A percentile compares a stretch with the other conserved stretches of the same genome.
Conservation (phyloP, 2,888 invertebrate species). For the Prostheceraeus crozeri region DNA sequence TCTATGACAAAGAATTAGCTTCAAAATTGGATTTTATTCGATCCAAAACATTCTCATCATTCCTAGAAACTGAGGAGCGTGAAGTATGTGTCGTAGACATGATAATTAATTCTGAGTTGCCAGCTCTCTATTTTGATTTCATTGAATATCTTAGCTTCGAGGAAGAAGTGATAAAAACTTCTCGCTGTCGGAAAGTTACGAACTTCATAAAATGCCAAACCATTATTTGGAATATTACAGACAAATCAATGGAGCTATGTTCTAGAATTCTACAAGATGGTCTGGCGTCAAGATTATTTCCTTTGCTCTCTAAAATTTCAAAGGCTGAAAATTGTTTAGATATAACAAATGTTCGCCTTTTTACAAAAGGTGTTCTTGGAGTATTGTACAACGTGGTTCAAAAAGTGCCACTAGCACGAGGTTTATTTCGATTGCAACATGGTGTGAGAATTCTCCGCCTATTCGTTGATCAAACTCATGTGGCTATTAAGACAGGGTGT, state of each 20-base stretch:
- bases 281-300: too few species aligned
- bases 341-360: neutral
- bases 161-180: too few species aligned
- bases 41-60: too few species aligned
- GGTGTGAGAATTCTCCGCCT: conserved; percentile 27
- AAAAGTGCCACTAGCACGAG: conserved; percentile 2
- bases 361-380: conserved; percentile 15
- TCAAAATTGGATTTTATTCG: too few species aligned
- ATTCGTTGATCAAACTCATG: neutral
- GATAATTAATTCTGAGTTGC: too few species aligned
- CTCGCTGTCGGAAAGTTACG: too few species aligned
- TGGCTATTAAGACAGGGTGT: conserved; percentile 2
- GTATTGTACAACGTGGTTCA: conserved; percentile 32
- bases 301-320: conserved; percentile 13
- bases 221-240: conserved; percentile 33
- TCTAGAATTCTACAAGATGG: too few species aligned
- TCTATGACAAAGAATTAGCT: too few species aligned
- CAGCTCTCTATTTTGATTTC: too few species aligned
- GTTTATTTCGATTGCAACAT: conserved; percentile 17
- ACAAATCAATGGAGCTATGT: conserved; percentile 29
- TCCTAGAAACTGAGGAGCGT: too few species aligned
- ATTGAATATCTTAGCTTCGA: too few species aligned
- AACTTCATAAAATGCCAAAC: conserved; percentile 26
- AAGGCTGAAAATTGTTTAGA: neutral
- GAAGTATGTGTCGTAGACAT: too few species aligned